Evolutionary conservation across 2,113 vertebrate genomes (phyloP).

Genomic region (Chamaea fasciata): DNA sequence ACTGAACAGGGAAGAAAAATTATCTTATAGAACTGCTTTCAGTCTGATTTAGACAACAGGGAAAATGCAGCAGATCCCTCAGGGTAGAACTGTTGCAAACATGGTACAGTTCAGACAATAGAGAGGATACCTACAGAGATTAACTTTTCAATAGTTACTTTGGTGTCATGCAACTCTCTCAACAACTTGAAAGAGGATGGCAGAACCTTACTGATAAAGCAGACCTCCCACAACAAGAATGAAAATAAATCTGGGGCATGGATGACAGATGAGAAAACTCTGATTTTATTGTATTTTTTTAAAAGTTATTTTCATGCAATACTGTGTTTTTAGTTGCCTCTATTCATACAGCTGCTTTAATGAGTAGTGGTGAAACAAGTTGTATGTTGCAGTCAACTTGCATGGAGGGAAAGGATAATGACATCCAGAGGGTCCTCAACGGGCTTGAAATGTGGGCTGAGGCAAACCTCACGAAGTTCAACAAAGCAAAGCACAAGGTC

Average conservation of each 20-base stretch:
- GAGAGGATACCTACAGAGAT: not conserved
- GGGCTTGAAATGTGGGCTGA: not conserved
- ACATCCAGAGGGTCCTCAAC: not conserved
- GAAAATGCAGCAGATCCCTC: not conserved
- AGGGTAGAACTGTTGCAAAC: not conserved
- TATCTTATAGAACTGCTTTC: not conserved
- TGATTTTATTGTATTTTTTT: not conserved
- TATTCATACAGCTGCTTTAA: not conserved
- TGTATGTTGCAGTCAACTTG: not conserved
- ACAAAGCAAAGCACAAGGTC: not conserved
- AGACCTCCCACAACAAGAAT: not conserved
- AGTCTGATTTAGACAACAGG: not conserved
- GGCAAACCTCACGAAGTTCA: not conserved
- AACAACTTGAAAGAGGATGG: not conserved
- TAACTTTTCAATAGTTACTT: not conserved
- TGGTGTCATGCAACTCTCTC: not conserved
- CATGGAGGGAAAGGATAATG: not conserved
- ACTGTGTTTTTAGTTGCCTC: not conserved
- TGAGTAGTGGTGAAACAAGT: not conserved
- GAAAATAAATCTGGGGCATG: not conserved
- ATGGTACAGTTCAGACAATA: not conserved
- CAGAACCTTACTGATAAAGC: not conserved
- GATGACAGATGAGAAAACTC: not conserved
- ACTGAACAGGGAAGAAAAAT: not conserved
- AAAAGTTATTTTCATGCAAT: not conserved